Conservation (phyloP, 2,888 invertebrate genomes). For the Boloria euphrosyne region DNA sequence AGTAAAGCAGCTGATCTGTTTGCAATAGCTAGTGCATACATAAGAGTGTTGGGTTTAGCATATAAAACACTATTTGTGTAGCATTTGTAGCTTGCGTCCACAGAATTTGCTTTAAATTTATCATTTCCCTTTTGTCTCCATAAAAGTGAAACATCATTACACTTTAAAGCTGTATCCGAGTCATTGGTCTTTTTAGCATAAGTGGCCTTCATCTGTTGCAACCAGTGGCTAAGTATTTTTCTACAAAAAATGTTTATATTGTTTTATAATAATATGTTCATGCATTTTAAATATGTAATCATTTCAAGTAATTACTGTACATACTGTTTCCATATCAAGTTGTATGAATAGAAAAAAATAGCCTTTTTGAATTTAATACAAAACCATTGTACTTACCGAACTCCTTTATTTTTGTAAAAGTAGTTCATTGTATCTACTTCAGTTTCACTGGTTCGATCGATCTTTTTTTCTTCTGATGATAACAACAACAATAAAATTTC, state of each 20-base stretch:
- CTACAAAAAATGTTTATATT: constrained; percentile 44
- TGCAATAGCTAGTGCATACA: constrained; percentile 84
- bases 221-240: constrained; percentile 67
- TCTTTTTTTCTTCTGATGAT: constrained; percentile 73
- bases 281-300: background rate
- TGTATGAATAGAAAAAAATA: background rate
- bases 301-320: no score
- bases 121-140: constrained; percentile 82
- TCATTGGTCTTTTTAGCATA: constrained; percentile 58
- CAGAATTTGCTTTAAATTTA: constrained; percentile 78
- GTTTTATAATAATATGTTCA: background rate
- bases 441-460: constrained; percentile 63
- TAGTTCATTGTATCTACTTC: constrained; percentile 71
- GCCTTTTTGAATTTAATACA: background rate
- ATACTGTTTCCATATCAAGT: background rate
- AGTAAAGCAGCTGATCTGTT: constrained; percentile 87
- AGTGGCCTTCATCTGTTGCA: constrained; percentile 60
- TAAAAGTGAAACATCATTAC: constrained; percentile 59
- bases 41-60: constrained; percentile 79
- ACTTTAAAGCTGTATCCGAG: constrained; percentile 63
- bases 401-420: constrained; percentile 65
- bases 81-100: constrained; percentile 77
- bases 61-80: constrained; percentile 85
- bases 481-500: constrained; percentile 68
- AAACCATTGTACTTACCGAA: constrained; percentile 53